Percentiles rank a stretch among this genome's conserved stretches.
Evolutionary conservation across 2,113 vertebrate species (phyloP).

Genomic region (Oryzias celebensis): DNA sequence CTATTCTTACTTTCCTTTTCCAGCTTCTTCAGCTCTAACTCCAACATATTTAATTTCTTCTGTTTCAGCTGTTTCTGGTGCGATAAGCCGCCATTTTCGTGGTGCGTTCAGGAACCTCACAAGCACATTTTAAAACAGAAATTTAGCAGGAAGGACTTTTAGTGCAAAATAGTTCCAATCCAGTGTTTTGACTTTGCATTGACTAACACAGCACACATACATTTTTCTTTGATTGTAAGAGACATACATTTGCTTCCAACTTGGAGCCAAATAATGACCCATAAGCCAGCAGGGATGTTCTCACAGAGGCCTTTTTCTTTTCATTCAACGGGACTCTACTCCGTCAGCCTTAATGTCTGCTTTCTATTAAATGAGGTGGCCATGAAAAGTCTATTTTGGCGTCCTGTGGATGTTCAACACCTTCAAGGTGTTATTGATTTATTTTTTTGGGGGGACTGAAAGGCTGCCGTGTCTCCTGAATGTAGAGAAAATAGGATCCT

Average conservation of each 20-base stretch:
- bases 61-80: no score
- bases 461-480: slow-evolving; percentile 35
- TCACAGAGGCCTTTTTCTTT: slow-evolving; percentile 1
- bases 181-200: no score
- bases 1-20: no score
- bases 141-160: no score
- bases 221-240: background rate
- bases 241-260: slow-evolving; percentile 1
- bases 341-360: slow-evolving; percentile 27
- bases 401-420: slow-evolving; percentile 28
- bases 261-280: slow-evolving; percentile 14
- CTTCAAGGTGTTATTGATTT: slow-evolving; percentile 56
- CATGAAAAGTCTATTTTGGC: slow-evolving; percentile 23
- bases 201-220: no score
- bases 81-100: no score
- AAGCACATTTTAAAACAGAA: no score
- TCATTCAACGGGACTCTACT: slow-evolving; percentile 5
- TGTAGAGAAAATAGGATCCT: slow-evolving; percentile 59
- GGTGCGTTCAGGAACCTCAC: no score
- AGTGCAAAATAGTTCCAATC: no score
- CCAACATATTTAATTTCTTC: no score
- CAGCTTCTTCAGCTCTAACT: no score
- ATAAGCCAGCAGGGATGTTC: slow-evolving; percentile 1
- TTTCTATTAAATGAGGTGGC: slow-evolving; percentile 24
- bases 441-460: slow-evolving; percentile 47